Evolutionary conservation across 2,888 invertebrate genomes (phyloP), one percentile per base, ranked within the genome.

Genomic region (Graphium colonna): DNA sequence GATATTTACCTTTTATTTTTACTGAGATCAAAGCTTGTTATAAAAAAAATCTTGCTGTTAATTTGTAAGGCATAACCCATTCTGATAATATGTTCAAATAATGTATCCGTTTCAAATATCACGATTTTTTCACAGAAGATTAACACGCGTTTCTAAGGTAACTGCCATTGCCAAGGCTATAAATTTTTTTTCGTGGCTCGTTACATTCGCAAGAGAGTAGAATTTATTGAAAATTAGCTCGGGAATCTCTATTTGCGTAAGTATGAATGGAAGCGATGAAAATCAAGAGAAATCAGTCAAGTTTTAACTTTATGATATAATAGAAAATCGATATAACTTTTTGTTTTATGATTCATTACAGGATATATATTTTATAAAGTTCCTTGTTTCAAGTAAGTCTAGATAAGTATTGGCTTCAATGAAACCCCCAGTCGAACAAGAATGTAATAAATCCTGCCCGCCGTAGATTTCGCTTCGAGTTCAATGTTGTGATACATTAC

Each of bases 191-290:
- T 70, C 67, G 72, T 71, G 76, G 75, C 77, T 82, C 84, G 82
- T 83, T 84, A 78, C 76, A 77, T 76, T 69, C 77, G 76, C 77
- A 79, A 79, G 78, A 79, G 81, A 79, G 77, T 79, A 79, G 79
- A 84, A 84, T 85, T 84, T 83, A 86, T 84, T 77, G 79, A 79
- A 83, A 86, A 86, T 84, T 87, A 86, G 82, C 81, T 75, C 44
- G 21, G 65, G 38, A 41, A 28, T 46, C 45, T 50, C 36, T 38
- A 46, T 42, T 13, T 26, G 46, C 13, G 48, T 51, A 44, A 48
- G 18, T 44, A 42, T 28, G 48, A 49, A 48, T 48, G 53, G 48
- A 43, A 49, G 18, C 10, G 9, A 45, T 44, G 44, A 46, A 45
- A 52, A 33, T 46, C 45, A 15, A 9, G 26, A 46, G 18, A 33